Conservation (phyloP, 2,888 invertebrate genomes). For the Chrysomela aeneicollis region DNA sequence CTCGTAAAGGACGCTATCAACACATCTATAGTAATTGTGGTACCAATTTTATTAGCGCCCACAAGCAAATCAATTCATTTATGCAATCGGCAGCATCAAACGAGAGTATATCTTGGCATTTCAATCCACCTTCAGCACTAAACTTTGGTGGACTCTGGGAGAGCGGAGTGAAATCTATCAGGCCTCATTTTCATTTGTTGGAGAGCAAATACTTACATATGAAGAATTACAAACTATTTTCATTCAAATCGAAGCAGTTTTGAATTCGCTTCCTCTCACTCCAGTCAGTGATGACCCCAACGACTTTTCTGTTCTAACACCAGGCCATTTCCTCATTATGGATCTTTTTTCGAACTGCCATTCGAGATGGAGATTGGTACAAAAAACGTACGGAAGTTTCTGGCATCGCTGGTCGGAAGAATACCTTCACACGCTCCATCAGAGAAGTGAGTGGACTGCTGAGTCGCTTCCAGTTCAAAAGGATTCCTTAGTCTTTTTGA, state of each 20-base stretch:
- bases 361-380: too few species aligned
- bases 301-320: neutral
- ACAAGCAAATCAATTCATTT: neutral
- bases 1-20: constrained; percentile 5
- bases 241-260: neutral
- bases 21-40: neutral
- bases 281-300: neutral
- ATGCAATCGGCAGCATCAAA: neutral
- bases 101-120: neutral
- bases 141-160: constrained; percentile 14
- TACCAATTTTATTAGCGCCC: constrained; percentile 6
- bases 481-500: neutral
- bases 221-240: neutral
- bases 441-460: neutral
- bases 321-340: neutral
- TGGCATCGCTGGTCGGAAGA: neutral
- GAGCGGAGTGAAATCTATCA: neutral
- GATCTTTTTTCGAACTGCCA: constrained; percentile 8
- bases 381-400: neutral
- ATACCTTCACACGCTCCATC: neutral
- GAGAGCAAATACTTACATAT: constrained; percentile 4
- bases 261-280: constrained; percentile 2
- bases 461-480: neutral
- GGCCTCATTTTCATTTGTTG: constrained; percentile 2
- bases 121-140: neutral